These are phyloP conservation scores for Rhinoderma darwinii DNA, from an alignment of 2,113 vertebrate species.

Conservation along the genomic window DNA sequence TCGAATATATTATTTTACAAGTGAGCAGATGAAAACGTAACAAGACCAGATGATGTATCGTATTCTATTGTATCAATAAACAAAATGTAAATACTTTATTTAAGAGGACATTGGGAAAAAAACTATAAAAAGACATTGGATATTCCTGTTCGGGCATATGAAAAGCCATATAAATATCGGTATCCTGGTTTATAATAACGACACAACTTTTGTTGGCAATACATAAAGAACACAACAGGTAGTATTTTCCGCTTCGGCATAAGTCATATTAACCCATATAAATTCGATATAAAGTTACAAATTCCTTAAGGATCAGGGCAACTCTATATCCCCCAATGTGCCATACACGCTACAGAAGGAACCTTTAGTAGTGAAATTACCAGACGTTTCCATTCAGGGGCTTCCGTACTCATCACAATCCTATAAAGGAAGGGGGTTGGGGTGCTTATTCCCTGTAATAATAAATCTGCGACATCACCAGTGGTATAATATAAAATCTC, in stretches of 20 bases:
- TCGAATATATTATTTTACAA: constrained; percentile 1
- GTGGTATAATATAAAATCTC: constrained; percentile 53
- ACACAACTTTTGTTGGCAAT: background rate
- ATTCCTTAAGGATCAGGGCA: constrained; percentile 25
- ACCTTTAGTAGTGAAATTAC: constrained; percentile 40
- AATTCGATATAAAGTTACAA: constrained; percentile 18
- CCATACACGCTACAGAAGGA: constrained; percentile 33
- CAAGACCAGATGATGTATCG: constrained; percentile 12
- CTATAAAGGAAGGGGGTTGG: background rate
- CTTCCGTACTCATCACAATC: constrained; percentile 38
- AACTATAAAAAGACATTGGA: background rate
- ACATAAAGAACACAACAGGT: background rate
- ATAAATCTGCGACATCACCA: constrained; percentile 47
- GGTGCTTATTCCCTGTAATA: background rate
- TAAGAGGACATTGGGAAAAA: background rate
- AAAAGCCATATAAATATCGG: background rate
- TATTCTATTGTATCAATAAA: constrained; percentile 13
- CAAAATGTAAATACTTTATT: constrained; percentile 25
- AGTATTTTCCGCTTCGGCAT: background rate
- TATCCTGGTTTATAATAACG: background rate
- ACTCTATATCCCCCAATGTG: constrained; percentile 46
- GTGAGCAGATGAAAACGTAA: background rate
- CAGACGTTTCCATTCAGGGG: constrained; percentile 29
- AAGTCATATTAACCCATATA: background rate
- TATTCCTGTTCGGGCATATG: background rate